These are phyloP conservation scores for Rhinoraja longicauda DNA, from an alignment of 2,797 vertebrate genomes.

Conservation along the genomic window DNA sequence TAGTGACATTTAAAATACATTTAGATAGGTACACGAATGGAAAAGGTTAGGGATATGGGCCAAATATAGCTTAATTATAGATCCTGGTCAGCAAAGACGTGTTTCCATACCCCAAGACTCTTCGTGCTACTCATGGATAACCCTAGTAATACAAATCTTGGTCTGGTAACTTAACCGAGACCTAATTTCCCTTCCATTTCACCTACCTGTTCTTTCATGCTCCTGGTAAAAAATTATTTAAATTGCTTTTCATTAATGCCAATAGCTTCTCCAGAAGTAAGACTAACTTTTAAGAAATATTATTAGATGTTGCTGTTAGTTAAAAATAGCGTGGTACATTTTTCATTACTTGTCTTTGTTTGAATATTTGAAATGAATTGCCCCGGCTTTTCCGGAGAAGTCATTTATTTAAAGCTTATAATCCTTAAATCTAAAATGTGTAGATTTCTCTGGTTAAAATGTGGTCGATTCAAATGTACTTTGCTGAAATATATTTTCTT, in stretches of 20 bases:
- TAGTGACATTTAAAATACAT: no score
- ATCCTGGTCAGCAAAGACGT: no score
- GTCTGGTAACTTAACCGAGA: neutral
- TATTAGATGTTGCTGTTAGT: neutral
- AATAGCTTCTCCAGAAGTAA: neutral
- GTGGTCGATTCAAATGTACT: no score
- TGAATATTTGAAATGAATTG: neutral
- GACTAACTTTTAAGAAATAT: neutral
- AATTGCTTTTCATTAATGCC: constrained; percentile 12
- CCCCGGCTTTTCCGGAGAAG: neutral
- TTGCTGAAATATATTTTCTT: neutral
- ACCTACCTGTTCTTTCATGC: neutral
- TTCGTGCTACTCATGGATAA: neutral
- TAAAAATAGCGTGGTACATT: neutral
- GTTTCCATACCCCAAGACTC: no score
- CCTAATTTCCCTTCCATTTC: neutral
- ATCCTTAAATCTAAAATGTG: neutral
- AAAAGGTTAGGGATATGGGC: no score
- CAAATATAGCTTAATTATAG: no score
- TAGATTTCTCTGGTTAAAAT: neutral
- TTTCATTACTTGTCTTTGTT: neutral
- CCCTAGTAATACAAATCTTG: neutral
- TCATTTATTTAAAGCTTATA: neutral
- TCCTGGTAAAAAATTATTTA: no score
- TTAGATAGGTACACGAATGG: no score